Evolutionary conservation across 2,888 invertebrate genomes (phyloP).

Genomic region (Drosophila demipolita): DNA sequence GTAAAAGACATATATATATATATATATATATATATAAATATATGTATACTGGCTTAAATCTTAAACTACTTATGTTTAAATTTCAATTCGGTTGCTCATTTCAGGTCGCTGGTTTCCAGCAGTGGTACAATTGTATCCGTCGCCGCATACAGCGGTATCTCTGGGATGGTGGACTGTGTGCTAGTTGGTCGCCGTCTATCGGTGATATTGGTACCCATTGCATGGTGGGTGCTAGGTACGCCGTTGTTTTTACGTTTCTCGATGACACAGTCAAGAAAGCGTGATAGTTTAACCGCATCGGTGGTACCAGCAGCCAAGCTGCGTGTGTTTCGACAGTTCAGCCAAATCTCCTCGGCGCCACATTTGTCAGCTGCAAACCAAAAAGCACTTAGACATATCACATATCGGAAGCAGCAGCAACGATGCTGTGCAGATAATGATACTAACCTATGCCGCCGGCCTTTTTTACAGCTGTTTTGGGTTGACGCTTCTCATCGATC

Average conservation of each 20-base stretch:
- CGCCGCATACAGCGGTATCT: conserved; percentile 25
- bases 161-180: conserved; percentile 33
- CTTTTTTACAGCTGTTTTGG: conserved; percentile 80
- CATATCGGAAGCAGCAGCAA: not conserved
- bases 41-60: conserved; percentile 8
- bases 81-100: conserved; percentile 33
- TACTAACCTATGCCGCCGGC: conserved; percentile 83
- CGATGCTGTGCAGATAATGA: not conserved
- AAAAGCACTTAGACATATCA: not conserved
- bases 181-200: conserved; percentile 55
- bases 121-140: conserved; percentile 45
- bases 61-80: not conserved
- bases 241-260: conserved; percentile 79
- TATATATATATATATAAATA: conserved; percentile 10
- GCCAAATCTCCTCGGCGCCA: conserved; percentile 96
- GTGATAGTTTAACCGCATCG: conserved; percentile 95
- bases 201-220: conserved; percentile 13
- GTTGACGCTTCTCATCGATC: conserved; percentile 90
- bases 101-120: conserved; percentile 60
- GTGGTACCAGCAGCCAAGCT: conserved; percentile 97
- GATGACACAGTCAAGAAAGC: conserved; percentile 95
- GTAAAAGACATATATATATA: conserved; percentile 4
- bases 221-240: conserved; percentile 9
- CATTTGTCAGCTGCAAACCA: conserved; percentile 91
- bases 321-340: conserved; percentile 90